phyloP scores from a whole-genome alignment of 2,888 invertebrate species.

The Acronicta leporina region DNA sequence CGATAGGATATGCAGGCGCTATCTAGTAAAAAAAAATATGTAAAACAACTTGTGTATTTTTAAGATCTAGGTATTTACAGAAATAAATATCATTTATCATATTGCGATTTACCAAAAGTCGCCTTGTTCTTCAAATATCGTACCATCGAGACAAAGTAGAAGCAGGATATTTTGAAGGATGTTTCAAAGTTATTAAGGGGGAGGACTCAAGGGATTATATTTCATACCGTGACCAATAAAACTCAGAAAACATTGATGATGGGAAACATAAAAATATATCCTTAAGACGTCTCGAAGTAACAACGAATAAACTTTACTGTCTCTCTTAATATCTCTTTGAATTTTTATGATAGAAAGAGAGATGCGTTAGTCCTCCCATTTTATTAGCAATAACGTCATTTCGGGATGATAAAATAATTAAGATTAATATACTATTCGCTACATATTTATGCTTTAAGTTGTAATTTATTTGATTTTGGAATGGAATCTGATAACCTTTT shows the following conservation, averaged over 20 bases:
- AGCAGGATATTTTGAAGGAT: too few relatives aligned
- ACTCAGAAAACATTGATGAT: slow-evolving; percentile 27
- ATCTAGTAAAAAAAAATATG: too few relatives aligned
- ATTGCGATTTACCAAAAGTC: too few relatives aligned
- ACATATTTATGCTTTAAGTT: slow-evolving; percentile 14
- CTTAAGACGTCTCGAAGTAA: slow-evolving; percentile 8
- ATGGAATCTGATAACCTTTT: too few relatives aligned
- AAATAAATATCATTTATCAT: too few relatives aligned
- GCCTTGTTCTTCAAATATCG: too few relatives aligned
- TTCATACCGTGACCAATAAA: slow-evolving; percentile 11
- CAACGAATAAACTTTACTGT: slow-evolving; percentile 61
- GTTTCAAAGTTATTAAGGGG: too few relatives aligned
- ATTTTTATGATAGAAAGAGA: slow-evolving; percentile 63
- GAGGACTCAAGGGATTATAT: neutral
- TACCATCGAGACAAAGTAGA: too few relatives aligned
- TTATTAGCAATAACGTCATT: slow-evolving; percentile 57
- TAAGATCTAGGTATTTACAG: too few relatives aligned
- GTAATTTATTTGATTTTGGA: too few relatives aligned
- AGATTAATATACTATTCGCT: slow-evolving; percentile 49
- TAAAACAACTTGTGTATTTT: too few relatives aligned
- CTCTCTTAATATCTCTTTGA: slow-evolving; percentile 61
- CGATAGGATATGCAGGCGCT: too few relatives aligned
- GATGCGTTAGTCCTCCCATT: slow-evolving; percentile 48
- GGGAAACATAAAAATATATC: slow-evolving; percentile 25
- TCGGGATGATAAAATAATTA: slow-evolving; percentile 44